These are phyloP conservation scores for Lasioglossum pauxillum DNA, from an alignment of 2,888 invertebrate genomes.

Conservation along the genomic window DNA sequence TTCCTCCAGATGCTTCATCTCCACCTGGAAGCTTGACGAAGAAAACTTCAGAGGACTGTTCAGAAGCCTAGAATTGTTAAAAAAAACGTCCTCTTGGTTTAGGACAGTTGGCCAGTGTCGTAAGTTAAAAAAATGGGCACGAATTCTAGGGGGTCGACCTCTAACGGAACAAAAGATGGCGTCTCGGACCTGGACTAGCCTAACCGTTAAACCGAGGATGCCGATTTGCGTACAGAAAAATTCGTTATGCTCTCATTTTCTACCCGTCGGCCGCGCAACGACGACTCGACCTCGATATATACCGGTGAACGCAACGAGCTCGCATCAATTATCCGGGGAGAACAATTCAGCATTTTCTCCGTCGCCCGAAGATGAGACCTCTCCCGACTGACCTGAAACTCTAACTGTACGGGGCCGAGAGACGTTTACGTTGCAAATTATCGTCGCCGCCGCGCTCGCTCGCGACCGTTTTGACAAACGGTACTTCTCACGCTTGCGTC, in stretches of 20 bases:
- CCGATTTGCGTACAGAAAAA: slow-evolving; percentile 11
- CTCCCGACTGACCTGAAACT: slow-evolving; percentile 54
- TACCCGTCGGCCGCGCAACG: slow-evolving; percentile 11
- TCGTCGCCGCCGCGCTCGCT: slow-evolving; percentile 77
- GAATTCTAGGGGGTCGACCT: not conserved
- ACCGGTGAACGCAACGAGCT: not conserved
- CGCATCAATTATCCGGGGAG: slow-evolving; percentile 35
- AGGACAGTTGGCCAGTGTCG: not conserved
- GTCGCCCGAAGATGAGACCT: slow-evolving; percentile 34
- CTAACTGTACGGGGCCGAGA: slow-evolving; percentile 73
- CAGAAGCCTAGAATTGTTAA: too few species aligned
- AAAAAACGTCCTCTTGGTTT: not conserved
- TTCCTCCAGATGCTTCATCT: not conserved
- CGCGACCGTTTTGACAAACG: slow-evolving; percentile 81
- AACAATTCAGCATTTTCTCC: slow-evolving; percentile 49
- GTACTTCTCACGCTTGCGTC: slow-evolving; percentile 73
- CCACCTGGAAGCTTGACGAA: not conserved
- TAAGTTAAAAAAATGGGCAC: not conserved
- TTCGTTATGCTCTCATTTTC: slow-evolving; percentile 41
- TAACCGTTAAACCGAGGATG: not conserved
- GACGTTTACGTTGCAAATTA: slow-evolving; percentile 79
- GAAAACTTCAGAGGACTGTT: too few species aligned
- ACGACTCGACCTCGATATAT: slow-evolving; percentile 47
- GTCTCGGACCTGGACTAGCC: not conserved
- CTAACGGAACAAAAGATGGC: not conserved